Evolutionary conservation across 92 coral and sea anemone species (phyloP), one percentile per base, ranked within the genome.

Genomic region (Palythoa grandiflora): DNA sequence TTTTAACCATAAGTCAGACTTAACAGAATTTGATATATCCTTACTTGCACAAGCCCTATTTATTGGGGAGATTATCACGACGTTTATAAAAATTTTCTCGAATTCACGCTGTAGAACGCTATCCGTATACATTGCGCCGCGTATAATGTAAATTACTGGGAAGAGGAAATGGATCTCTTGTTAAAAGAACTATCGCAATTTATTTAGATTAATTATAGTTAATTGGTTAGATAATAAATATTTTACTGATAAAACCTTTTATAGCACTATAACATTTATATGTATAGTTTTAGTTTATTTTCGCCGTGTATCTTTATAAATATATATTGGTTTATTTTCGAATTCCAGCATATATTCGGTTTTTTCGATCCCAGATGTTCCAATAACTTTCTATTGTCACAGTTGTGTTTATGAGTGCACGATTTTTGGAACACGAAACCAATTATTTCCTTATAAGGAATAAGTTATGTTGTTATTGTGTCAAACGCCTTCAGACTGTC

Each of bases 401-500:
- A 55, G 61, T 11, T 55, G 61, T 55, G 61, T 60, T 60, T 60
- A 47, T 39, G 81, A 21, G 65, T 51, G 73, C 60, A 53, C 40
- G 85, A 57, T 40, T 63, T 84, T 35, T 44, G 21, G 83, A 50
- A 79, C 16, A 70, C n/a, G 80, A 53, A 39, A 79, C 55, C 50
- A 16, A 16, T 9, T 16, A 19, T n/a, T 37, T 12, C 75, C 89
- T 77, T 72, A 55, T 70, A 40, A 65, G 75, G 73, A 65, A 19
- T 78, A 72, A 9, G 85, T 77, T 21, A 47, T 13, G 89, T 28
- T 77, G 40, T 36, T 19, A 36, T 40, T 14, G 47, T 74, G 86
- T 63, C 37, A 47, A 71, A 21, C 75, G 40, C 86, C 40, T 65
- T 66, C 86, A 48, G 75, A 65, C 6, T 77, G 37, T 28, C 6